Percentiles rank a stretch among this genome's conserved stretches.
Conservation (phyloP, 2,797 vertebrate species). For the Hemibagrus guttatus region DNA sequence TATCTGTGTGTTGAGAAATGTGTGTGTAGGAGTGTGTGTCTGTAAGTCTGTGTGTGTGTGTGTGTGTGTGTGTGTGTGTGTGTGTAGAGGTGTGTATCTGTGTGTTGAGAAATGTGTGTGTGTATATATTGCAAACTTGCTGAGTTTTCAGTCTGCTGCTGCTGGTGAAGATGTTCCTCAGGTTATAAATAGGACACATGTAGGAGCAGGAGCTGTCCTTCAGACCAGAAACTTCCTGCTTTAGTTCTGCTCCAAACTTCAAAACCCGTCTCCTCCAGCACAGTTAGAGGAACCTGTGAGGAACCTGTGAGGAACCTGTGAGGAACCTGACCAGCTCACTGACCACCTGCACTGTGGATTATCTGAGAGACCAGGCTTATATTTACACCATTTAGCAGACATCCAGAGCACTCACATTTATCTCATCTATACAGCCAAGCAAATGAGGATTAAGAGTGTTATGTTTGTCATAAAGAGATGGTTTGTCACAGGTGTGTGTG, state of each 20-base stretch:
- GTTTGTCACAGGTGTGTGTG: not conserved
- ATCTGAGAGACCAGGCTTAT: too few relatives aligned
- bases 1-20: too few relatives aligned
- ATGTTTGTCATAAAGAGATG: not conserved
- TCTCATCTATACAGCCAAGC: too few relatives aligned
- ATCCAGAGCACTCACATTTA: too few relatives aligned
- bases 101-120: not conserved
- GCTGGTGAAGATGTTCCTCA: not conserved
- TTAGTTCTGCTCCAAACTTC: not conserved
- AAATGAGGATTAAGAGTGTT: not conserved
- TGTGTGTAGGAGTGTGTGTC: not conserved
- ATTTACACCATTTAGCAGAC: too few relatives aligned
- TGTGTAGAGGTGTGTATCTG: not conserved
- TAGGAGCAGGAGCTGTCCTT: not conserved
- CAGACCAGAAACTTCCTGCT: not conserved
- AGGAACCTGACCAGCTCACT: not conserved
- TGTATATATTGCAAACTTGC: not conserved
- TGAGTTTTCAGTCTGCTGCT: not conserved
- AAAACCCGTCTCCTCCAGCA: not conserved
- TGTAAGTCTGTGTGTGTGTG: too few relatives aligned
- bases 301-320: not conserved
- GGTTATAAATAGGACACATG: not conserved
- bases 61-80: not conserved
- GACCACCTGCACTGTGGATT: not conserved
- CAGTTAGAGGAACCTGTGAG: not conserved